These are phyloP conservation scores for Clarias fuscus DNA, from an alignment of 2,797 vertebrate genomes.

Conservation along the genomic window DNA sequence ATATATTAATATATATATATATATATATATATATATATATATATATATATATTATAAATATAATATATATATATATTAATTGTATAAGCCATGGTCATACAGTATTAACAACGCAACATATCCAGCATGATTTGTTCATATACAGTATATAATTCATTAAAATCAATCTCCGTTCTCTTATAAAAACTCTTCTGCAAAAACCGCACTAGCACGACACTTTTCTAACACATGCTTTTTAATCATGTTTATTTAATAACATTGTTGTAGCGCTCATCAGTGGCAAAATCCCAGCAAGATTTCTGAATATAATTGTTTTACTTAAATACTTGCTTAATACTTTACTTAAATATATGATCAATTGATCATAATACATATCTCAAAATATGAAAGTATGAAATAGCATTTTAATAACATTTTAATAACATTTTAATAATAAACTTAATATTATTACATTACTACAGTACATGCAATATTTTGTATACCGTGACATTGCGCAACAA, in stretches of 20 bases:
- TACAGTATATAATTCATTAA: not conserved
- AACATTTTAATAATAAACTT: not conserved
- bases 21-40: no score
- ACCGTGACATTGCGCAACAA: no score
- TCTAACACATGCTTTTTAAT: not conserved
- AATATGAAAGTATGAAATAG: not conserved
- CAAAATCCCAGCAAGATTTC: not conserved
- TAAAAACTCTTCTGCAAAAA: not conserved
- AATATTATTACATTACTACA: no score
- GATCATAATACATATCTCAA: not conserved
- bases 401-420: not conserved
- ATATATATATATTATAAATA: no score
- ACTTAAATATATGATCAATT: no score
- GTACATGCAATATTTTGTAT: not conserved
- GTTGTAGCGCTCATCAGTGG: not conserved
- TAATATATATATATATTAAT: no score
- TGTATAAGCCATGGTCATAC: not conserved
- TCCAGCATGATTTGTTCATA: not conserved
- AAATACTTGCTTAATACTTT: no score
- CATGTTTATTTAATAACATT: not conserved
- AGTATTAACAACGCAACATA: no score
- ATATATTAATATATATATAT: no score
- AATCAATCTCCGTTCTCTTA: not conserved
- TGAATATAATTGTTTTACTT: not conserved
- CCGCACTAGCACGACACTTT: not conserved